A percentile compares a stretch with the other conserved stretches of the same genome.
These are phyloP conservation scores for Perodicticus potto DNA, from an alignment of 2,797 vertebrate species.

Conservation along the genomic window DNA sequence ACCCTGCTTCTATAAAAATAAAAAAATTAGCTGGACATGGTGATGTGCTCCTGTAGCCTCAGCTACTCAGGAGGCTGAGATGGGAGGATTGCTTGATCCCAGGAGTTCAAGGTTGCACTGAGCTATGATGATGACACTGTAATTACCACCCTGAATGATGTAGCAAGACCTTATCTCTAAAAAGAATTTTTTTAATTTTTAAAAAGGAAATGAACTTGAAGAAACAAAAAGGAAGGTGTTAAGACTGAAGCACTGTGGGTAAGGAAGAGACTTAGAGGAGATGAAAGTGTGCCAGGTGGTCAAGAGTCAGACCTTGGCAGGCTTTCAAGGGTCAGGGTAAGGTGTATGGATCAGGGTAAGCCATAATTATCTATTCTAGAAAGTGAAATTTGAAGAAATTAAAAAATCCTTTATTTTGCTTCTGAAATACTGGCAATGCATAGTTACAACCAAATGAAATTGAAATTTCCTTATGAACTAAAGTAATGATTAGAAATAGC, in stretches of 20 bases:
- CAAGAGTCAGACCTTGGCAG: not conserved
- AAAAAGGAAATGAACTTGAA: not conserved
- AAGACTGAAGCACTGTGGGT: not conserved
- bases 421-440: not conserved
- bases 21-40: not conserved
- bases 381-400: not conserved
- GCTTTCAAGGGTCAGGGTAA: not conserved
- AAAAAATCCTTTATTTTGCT: not conserved
- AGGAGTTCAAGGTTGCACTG: not conserved
- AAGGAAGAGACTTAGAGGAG: not conserved
- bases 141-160: not conserved
- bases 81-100: not conserved
- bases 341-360: not conserved
- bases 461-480: not conserved
- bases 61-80: not conserved
- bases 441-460: not conserved
- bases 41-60: not conserved
- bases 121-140: not conserved
- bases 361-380: not conserved
- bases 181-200: not conserved
- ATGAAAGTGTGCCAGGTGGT: not conserved
- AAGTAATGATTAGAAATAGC: not conserved
- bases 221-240: not conserved
- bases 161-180: not conserved
- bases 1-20: not conserved